These are phyloP conservation scores for Drosophila conformis DNA, from an alignment of 2,888 invertebrate genomes.

Conservation along the genomic window DNA sequence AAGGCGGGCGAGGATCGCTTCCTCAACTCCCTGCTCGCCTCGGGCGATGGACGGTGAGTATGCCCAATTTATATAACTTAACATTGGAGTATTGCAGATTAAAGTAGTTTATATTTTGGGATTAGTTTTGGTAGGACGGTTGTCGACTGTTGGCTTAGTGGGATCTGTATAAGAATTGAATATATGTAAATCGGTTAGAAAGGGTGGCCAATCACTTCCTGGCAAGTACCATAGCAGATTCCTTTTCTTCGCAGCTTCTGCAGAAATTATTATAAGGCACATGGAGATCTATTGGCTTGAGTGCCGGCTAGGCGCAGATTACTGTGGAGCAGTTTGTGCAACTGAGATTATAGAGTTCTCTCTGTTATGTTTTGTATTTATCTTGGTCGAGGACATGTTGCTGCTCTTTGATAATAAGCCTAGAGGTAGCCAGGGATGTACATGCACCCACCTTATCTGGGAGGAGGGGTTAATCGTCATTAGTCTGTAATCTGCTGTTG, in stretches of 20 bases:
- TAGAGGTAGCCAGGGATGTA: neutral
- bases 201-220: neutral
- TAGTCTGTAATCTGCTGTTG: neutral
- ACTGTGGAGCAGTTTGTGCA: neutral
- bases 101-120: neutral
- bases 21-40: slow-evolving; percentile 93
- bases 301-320: too few species aligned
- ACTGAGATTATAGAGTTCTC: neutral
- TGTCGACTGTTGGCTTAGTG: neutral
- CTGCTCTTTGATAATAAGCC: neutral
- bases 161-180: neutral
- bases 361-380: neutral
- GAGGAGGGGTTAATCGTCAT: neutral
- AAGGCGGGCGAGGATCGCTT: slow-evolving; percentile 96
- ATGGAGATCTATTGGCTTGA: neutral
- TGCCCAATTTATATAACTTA: neutral
- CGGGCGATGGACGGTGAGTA: slow-evolving; percentile 92
- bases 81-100: neutral
- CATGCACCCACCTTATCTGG: neutral
- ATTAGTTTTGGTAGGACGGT: neutral
- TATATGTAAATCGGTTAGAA: neutral
- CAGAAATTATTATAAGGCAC: neutral
- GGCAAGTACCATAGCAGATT: neutral
- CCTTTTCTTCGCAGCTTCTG: neutral
- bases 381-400: neutral